Evolutionary conservation across 2,888 invertebrate genomes (phyloP).

Genomic region (Quadroppia sp.): DNA sequence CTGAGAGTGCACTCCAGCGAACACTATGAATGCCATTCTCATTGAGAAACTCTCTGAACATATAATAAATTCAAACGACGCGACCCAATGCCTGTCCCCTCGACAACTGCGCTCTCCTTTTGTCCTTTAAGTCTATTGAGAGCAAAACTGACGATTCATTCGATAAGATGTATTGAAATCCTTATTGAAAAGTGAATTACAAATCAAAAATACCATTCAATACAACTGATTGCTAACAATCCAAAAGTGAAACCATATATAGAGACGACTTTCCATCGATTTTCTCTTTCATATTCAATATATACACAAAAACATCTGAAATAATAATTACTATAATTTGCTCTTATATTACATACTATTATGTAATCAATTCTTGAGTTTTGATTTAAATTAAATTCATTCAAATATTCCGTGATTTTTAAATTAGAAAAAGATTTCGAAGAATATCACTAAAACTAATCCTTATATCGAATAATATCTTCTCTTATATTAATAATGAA

Average conservation of each 20-base stretch:
- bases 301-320: neutral
- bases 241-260: neutral
- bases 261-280: neutral
- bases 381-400: neutral
- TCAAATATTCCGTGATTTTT: neutral
- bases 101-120: neutral
- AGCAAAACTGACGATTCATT: slow-evolving; percentile 14
- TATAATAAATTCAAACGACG: slow-evolving; percentile 30
- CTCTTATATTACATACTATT: neutral
- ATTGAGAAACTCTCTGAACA: slow-evolving; percentile 25
- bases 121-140: slow-evolving; percentile 1
- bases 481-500: slow-evolving; percentile 7
- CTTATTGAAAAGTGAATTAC: neutral
- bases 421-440: neutral
- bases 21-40: slow-evolving; percentile 25
- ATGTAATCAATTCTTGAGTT: neutral
- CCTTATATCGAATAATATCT: neutral
- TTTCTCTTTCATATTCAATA: neutral
- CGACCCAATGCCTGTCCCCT: neutral
- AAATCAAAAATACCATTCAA: neutral
- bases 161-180: slow-evolving; percentile 16
- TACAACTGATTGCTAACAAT: neutral
- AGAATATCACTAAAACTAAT: neutral
- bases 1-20: slow-evolving; percentile 27
- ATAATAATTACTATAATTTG: slow-evolving; percentile 1